A percentile compares a stretch with the other conserved stretches of the same genome.
These are phyloP conservation scores for Manacus vitellinus DNA, from an alignment of 2,113 vertebrate genomes.

Conservation along the genomic window DNA sequence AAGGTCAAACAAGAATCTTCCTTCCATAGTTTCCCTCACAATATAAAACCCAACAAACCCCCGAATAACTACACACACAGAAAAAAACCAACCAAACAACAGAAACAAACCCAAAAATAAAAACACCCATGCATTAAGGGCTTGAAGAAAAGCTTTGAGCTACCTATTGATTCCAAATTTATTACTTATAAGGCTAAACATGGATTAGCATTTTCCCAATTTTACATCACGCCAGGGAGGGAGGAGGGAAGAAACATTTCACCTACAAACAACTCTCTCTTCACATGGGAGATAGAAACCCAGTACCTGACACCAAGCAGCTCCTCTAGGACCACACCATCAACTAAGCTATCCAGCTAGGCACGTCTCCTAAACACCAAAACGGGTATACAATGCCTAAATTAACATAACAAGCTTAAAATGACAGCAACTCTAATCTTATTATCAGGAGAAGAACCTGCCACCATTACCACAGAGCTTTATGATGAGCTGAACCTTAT, in stretches of 20 bases:
- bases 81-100: accelerated
- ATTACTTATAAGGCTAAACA: neutral
- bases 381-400: neutral
- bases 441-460: neutral
- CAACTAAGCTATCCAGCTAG: neutral
- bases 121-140: no score
- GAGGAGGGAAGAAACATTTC: neutral
- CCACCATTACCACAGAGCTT: neutral
- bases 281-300: neutral
- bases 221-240: neutral
- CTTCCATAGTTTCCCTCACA: neutral
- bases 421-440: neutral
- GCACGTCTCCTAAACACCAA: neutral
- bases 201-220: neutral
- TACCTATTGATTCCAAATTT: neutral
- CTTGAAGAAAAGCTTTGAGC: neutral
- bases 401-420: neutral
- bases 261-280: neutral
- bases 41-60: neutral
- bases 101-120: neutral
- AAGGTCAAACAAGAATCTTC: neutral
- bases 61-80: neutral
- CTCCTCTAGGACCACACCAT: neutral
- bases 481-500: neutral
- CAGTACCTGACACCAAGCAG: neutral